Conservation (phyloP, 2,888 invertebrate genomes). For the Holacanthella duospinosa region DNA sequence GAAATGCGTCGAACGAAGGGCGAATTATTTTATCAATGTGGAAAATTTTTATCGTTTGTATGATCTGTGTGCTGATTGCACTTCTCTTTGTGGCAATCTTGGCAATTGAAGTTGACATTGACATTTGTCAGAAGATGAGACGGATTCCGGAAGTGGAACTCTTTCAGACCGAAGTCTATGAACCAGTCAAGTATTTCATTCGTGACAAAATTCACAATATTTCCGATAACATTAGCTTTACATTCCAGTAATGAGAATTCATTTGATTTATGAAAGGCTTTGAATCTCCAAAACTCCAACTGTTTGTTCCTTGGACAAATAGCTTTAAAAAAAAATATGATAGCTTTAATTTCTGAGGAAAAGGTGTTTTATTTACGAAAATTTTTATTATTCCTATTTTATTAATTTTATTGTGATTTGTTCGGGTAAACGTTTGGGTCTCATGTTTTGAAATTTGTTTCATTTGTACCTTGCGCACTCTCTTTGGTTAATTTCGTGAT, state of each 20-base stretch:
- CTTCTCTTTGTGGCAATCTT: conserved; percentile 34
- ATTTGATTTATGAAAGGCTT: neutral
- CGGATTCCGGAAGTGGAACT: conserved; percentile 37
- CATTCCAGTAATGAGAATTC: conserved; percentile 1
- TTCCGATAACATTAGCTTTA: neutral
- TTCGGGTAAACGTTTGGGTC: neutral
- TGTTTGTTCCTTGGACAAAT: too few relatives aligned
- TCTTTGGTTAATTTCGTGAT: too few relatives aligned
- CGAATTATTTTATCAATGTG: conserved; percentile 27
- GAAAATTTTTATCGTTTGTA: conserved; percentile 36
- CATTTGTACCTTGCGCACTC: too few relatives aligned
- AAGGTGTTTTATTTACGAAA: too few relatives aligned
- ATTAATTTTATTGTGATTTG: neutral
- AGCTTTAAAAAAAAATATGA: neutral
- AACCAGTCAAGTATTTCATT: conserved; percentile 31
- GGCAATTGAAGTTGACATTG: conserved; percentile 36
- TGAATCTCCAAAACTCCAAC: too few relatives aligned
- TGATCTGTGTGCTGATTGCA: conserved; percentile 35
- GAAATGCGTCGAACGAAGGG: conserved; percentile 6
- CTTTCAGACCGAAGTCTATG: conserved; percentile 35
- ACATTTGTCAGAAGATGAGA: conserved; percentile 35
- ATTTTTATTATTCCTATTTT: neutral
- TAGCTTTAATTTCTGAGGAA: neutral
- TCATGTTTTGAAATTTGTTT: too few relatives aligned
- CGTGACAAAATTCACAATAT: conserved; percentile 20